Evolutionary conservation across 2,888 invertebrate genomes (phyloP).

Genomic region (Anorthoa munda): DNA sequence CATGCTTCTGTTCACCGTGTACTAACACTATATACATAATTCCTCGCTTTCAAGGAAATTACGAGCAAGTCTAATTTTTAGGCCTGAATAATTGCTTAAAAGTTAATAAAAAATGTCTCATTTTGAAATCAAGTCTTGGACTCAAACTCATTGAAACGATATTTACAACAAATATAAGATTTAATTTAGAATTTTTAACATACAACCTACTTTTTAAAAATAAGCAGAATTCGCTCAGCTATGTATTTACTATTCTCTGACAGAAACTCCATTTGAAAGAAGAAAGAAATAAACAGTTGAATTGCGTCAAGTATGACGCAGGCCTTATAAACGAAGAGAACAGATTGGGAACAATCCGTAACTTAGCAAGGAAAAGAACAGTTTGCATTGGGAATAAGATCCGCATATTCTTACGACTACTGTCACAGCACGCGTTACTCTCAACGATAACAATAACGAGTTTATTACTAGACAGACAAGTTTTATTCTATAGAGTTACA

Average conservation of each 20-base stretch:
- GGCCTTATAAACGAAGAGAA: no score
- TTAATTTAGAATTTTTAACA: conserved; percentile 7
- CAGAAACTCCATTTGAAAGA: neutral
- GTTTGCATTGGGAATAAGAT: conserved; percentile 28
- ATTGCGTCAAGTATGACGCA: no score
- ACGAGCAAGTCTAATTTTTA: conserved; percentile 20
- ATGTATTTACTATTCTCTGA: neutral
- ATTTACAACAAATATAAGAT: conserved; percentile 41
- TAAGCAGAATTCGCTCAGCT: conserved; percentile 1
- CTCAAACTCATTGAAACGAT: conserved; percentile 22
- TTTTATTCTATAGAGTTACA: conserved; percentile 15
- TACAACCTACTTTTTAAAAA: conserved; percentile 1
- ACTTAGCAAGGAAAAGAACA: conserved; percentile 21
- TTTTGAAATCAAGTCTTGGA: conserved; percentile 15
- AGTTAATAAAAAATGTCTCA: conserved; percentile 1
- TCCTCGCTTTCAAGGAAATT: conserved; percentile 2
- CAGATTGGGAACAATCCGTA: conserved; percentile 3
- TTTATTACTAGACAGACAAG: no score
- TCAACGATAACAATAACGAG: neutral
- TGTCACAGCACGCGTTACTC: conserved; percentile 34
- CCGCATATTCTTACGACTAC: conserved; percentile 19
- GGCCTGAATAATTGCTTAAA: conserved; percentile 37
- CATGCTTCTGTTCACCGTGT: conserved; percentile 39
- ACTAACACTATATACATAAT: conserved; percentile 57
- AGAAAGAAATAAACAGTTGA: no score